Evolutionary conservation across 2,113 vertebrate genomes (phyloP).

Genomic region (Oreotrochilus melanogaster): DNA sequence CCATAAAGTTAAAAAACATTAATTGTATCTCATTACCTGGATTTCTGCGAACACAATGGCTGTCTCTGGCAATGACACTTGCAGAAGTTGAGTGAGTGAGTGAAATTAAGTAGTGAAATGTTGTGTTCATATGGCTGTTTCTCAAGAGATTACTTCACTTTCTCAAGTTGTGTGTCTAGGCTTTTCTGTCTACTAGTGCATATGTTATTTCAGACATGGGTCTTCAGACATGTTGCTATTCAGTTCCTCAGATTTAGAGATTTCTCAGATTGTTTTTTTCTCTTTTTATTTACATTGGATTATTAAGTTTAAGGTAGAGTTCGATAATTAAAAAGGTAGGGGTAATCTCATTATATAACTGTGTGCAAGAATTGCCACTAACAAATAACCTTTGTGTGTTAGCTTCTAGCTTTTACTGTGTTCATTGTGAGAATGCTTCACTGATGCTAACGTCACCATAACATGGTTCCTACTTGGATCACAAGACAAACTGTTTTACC

Average conservation of each 20-base stretch:
- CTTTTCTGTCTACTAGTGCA: not conserved
- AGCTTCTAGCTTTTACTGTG: constrained; percentile 54
- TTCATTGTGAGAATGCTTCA: constrained; percentile 48
- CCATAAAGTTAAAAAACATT: not conserved
- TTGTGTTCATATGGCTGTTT: not conserved
- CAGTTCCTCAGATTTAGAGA: constrained; percentile 31
- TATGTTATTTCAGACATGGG: not conserved
- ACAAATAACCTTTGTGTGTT: constrained; percentile 64
- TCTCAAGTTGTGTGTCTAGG: not conserved
- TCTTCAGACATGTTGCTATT: not conserved
- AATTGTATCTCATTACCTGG: not conserved
- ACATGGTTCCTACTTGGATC: not conserved
- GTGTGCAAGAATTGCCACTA: constrained; percentile 69
- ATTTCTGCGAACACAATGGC: not conserved
- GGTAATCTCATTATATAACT: not conserved
- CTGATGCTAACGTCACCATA: constrained; percentile 55
- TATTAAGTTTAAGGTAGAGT: not conserved
- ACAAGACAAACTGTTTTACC: not conserved
- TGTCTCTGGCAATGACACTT: not conserved
- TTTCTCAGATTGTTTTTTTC: constrained; percentile 38
- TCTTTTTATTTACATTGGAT: not conserved
- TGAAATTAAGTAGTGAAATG: not conserved
- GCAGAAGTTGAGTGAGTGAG: not conserved
- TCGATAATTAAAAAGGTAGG: not conserved
- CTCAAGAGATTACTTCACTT: not conserved